Evolutionary conservation across 2,113 vertebrate genomes (phyloP).

Genomic region (Elephantulus edwardii): DNA sequence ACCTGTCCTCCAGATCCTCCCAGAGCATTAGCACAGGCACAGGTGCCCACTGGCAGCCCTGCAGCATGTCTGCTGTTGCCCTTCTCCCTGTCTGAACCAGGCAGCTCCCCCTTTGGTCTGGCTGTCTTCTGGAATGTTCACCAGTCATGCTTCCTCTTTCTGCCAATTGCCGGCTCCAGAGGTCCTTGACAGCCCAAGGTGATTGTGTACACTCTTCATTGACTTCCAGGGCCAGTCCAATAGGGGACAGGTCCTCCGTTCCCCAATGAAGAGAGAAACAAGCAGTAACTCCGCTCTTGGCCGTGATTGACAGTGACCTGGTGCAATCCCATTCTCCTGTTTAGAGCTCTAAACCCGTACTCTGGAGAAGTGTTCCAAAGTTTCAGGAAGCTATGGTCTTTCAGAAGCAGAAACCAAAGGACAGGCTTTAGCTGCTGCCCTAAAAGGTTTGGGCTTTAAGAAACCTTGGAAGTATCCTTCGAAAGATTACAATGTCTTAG

Average conservation of each 20-base stretch:
- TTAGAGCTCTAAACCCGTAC: accelerated
- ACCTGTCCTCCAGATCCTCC: background rate
- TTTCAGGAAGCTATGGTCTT: background rate
- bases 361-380: background rate
- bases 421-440: background rate
- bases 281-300: background rate
- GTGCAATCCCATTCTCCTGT: background rate
- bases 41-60: background rate
- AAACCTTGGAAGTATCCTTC: background rate
- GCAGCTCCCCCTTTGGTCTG: background rate
- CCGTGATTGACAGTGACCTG: background rate
- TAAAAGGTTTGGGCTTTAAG: background rate
- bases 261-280: background rate
- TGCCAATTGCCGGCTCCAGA: background rate
- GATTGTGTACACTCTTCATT: background rate
- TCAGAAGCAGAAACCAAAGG: background rate
- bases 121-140: background rate
- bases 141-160: background rate
- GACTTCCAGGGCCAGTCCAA: background rate
- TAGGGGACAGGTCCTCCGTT: background rate
- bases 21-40: background rate
- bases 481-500: background rate
- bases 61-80: too few relatives aligned
- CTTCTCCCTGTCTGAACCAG: background rate
- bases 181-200: too few relatives aligned